Evolutionary conservation across 1,140 invertebrate genomes (phyloP), one percentile per base, ranked within the genome.

Genomic region (Phthorimaea operculella): DNA sequence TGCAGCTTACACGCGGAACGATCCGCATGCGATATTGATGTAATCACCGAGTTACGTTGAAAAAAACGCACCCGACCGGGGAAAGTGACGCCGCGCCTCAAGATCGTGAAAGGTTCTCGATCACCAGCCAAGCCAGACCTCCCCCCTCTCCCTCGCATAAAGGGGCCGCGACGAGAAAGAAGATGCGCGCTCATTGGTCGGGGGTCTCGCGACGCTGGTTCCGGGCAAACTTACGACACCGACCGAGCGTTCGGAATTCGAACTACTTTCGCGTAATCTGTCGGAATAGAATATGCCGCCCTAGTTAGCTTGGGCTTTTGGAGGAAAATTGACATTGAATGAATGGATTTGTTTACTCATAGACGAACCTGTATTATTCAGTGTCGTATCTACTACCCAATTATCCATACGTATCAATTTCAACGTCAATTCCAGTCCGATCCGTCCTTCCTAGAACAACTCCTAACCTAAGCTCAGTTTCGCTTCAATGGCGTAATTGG

Each of bases 91-190:
- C 63, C 62, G 62, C 66, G 62, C 64, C 63, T 70, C 67, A 67
- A 72, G 70, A 77, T 77, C 78, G 78, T 81, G 76, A 79, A 81
- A 81, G 78, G 78, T 76, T 78, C 76, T 76, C 64, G 66, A 69
- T 64, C 56, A 70, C 78, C 73, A 64, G 18, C 42, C 12, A 68
- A 63, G 51, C 10, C 42, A 48, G 77, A 74, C 45, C 70, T 56
- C 55, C 61, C 52, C 39, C 64, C 63, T 67, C 67, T 54, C 65
- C n/a, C 18, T 39, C 0, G 10, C 16, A 12, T 33, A 45, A n/a
- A 17, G 16, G 15, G 9, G 17, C 44, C 48, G 15, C n/a, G 33
- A 14, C 21, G 21, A 55, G 52, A 48, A 52, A 54, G 54, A 54
- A 53, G 55, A 54, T 44, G 42, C 18, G 21, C 34, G 47, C 54